Evolutionary conservation across 1,140 invertebrate species (phyloP).

Genomic region (Dolichoris vasculosae): DNA sequence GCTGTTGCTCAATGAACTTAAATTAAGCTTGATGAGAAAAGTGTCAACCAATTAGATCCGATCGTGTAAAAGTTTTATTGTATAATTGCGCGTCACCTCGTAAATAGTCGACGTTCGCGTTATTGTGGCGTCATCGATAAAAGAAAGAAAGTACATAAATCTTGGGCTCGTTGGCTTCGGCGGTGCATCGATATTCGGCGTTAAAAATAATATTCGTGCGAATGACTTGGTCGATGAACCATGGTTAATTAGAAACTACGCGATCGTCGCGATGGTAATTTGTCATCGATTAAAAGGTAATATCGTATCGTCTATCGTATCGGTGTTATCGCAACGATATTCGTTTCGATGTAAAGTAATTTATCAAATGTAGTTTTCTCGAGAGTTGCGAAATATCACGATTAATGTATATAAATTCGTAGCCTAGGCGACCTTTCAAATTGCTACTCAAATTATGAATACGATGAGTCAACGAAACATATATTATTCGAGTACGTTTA

Average conservation of each 20-base stretch:
- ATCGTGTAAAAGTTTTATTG: constrained; percentile 18
- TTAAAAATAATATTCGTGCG: not conserved
- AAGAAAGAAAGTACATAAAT: not conserved
- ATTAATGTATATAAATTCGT: too few relatives aligned
- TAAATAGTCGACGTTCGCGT: not conserved
- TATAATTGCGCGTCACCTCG: not conserved
- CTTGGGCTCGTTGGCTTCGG: not conserved
- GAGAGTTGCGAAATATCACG: too few relatives aligned
- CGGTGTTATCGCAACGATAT: too few relatives aligned
- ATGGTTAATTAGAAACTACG: not conserved
- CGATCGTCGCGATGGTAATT: not conserved
- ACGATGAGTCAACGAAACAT: too few relatives aligned
- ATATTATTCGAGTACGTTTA: too few relatives aligned
- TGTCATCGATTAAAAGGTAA: too few relatives aligned
- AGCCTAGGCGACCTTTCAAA: not conserved
- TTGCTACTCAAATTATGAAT: too few relatives aligned
- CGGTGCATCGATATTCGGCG: too few relatives aligned
- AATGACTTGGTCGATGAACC: not conserved
- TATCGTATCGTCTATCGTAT: too few relatives aligned
- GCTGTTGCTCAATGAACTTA: not conserved
- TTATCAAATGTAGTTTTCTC: too few relatives aligned
- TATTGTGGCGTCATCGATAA: not conserved
- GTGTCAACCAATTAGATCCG: not conserved
- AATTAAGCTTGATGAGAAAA: constrained; percentile 1
- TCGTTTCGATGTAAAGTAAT: too few relatives aligned